These are phyloP conservation scores for Stenurella melanura DNA, from an alignment of 2,888 invertebrate species.

Conservation along the genomic window DNA sequence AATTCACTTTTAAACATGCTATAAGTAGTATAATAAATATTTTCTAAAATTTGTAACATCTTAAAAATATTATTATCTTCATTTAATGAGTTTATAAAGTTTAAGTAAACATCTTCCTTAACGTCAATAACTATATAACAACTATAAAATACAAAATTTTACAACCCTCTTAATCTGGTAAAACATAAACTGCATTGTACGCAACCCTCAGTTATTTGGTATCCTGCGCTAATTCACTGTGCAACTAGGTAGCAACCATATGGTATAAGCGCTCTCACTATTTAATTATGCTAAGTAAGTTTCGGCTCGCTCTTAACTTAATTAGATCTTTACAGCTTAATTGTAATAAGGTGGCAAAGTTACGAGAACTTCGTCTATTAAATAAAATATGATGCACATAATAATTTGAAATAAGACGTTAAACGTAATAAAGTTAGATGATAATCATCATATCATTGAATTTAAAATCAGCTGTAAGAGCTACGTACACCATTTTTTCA, in stretches of 20 bases:
- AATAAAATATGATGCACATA: neutral
- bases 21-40: too few relatives aligned
- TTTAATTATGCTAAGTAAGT: slow-evolving; percentile 8
- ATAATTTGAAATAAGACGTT: neutral
- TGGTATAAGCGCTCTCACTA: slow-evolving; percentile 5
- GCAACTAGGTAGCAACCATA: slow-evolving; percentile 1
- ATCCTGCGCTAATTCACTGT: neutral
- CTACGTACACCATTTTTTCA: too few relatives aligned
- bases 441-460: too few relatives aligned
- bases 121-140: neutral
- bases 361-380: neutral
- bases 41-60: too few relatives aligned
- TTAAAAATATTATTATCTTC: too few relatives aligned
- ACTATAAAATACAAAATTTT: neutral
- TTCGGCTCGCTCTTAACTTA: neutral
- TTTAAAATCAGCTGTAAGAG: too few relatives aligned
- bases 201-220: neutral
- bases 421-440: neutral
- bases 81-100: too few relatives aligned
- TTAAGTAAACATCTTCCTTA: neutral
- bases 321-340: slow-evolving; percentile 9
- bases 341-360: neutral
- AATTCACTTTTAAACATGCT: too few relatives aligned
- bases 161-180: neutral
- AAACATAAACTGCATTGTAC: neutral